Base-by-base conservation (phyloP, 2,888 invertebrate species). In the Carterocephalus palaemon region DNA sequence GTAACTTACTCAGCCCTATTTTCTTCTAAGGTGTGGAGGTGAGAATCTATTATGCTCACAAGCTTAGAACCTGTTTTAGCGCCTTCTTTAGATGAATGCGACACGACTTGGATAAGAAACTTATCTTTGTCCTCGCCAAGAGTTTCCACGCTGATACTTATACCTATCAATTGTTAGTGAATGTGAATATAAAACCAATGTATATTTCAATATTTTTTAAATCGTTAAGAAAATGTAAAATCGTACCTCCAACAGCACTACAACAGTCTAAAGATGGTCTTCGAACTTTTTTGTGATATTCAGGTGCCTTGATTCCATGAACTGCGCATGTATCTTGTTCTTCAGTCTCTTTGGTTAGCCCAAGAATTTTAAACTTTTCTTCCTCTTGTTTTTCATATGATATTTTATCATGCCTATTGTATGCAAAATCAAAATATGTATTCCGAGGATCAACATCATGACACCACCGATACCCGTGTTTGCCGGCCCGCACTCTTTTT, bases 21-120 rank as follows among this genome's bases (percentile, higher is more conserved):
- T 67, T 92, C 91, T 80, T 91, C 90, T 67, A 91, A 80, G 7
- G 90, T 91, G 53, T 90, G 90, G 40, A 91, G 76, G 58, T 90
- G 88, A 49, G 80, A 74, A 54, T 90, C 89, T 47, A 89, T 70
- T 68, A 90, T 90, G 54, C 89, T 85, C 36, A 90, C 88, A 46
- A 91, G 78, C 56, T 88, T 88, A 6, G 90, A 88, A 6, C 90
- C 90, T 45, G 87, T 88, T 61, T 89, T 88, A 45, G 78, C 81
- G 20, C 87, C 89, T 59, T 89, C 81, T 43, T 88, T 80, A 26
- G 88, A 87, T 36, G 90, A 88, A 57, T 90, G 88, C 9, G 90
- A 90, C 16, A 89, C 89, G 5, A 89, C 73, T 72, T 90, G 89
- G 4, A 91, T 84, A 4, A 90, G 72, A 60, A 91, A 89, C 62